Evolutionary conservation across 2,797 vertebrate genomes (phyloP), one percentile per base, ranked within the genome.

Genomic region (Pitangus sulphuratus): DNA sequence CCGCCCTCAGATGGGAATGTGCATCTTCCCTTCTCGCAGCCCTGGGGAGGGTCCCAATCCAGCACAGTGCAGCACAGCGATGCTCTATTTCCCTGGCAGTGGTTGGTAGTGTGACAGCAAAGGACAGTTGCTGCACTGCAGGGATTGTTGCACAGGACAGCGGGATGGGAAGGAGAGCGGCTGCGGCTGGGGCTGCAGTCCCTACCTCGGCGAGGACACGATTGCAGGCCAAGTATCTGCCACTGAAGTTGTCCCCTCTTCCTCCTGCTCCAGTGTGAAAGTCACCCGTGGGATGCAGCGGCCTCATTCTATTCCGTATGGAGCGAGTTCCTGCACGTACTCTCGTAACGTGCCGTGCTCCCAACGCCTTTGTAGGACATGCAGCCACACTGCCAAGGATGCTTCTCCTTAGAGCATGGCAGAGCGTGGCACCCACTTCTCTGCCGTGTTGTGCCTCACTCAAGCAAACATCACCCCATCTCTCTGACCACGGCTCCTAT

Each of bases 1-100:
- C 39, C 0, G 0, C 31, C 22, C 10, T 53, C 2, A 2, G 21
- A 1, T 0, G 2, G 54, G 45, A 48, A 6, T 0, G 15, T 6
- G 25, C 58, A 7, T 15, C 68, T 39, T 53, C n/a, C 45, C n/a
- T 54, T 28, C 42, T 44, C 14, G 47, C 16, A 12, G 74, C 57
- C 57, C 77, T 4, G 8, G 8, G 6, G 2, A 61, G 39, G 30
- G 18, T 70, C 56, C 44, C 0, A 0, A 45, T 21, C 53, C 15
- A 5, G 7, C 15, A n/a, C n/a, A 12, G n/a, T 1, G 35, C 33
- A 26, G 58, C 76, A 6, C 1, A 9, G 61, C 2, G 4, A 6
- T 50, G 64, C 81, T 89, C 10, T 13, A 62, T 92, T 83, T 76
- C 86, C 70, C 42, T 77, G 78, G 87, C 12, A 19, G 66, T 89